phyloP scores from a whole-genome alignment of 2,888 invertebrate species.

The Hartigia nigra region DNA sequence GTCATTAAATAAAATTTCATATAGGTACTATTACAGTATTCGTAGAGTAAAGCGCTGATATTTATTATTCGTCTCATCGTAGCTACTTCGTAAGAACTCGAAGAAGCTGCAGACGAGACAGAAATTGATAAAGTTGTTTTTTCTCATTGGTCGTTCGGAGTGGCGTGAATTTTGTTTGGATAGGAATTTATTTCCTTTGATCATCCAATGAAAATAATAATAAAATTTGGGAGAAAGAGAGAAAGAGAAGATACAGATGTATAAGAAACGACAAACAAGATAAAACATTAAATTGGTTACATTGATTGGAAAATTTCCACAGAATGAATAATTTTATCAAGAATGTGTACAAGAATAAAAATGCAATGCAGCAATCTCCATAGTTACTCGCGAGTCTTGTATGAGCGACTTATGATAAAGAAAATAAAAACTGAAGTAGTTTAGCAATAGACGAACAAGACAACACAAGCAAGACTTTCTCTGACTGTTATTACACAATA shows the following conservation, averaged over 20 bases:
- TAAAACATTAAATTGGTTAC: background rate
- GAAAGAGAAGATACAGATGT: background rate
- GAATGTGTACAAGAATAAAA: background rate
- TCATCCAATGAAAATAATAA: background rate
- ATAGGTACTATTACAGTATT: slow-evolving; percentile 31
- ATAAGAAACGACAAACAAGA: background rate
- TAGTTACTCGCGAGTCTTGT: background rate
- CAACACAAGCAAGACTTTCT: background rate
- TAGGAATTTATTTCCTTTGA: background rate
- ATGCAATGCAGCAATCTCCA: background rate
- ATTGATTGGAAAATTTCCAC: background rate
- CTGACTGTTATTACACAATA: slow-evolving; percentile 20
- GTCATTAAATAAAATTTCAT: slow-evolving; percentile 35
- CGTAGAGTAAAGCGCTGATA: slow-evolving; percentile 26
- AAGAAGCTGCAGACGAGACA: background rate
- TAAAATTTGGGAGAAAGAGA: background rate
- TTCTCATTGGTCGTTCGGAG: background rate
- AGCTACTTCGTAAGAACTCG: background rate
- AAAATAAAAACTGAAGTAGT: background rate
- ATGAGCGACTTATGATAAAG: background rate
- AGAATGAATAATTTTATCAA: background rate
- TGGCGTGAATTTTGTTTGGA: background rate
- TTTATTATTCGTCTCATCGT: slow-evolving; percentile 25
- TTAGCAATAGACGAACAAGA: background rate
- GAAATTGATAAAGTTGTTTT: background rate